Conservation (phyloP, 2,113 vertebrate genomes). For the Rattus rattus region DNA sequence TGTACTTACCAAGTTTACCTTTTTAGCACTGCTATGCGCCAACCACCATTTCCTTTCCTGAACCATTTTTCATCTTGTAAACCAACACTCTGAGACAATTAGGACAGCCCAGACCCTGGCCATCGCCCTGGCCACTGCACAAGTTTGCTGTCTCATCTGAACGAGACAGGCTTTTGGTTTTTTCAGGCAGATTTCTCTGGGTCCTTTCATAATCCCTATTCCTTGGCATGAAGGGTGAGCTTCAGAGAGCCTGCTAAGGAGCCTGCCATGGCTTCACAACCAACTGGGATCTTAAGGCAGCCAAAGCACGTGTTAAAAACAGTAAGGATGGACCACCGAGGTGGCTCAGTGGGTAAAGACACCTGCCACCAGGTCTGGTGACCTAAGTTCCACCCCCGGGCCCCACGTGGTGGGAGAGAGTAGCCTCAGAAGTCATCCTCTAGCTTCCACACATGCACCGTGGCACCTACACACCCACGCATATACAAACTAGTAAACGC, state of each 20-base stretch:
- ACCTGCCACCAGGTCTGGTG: neutral
- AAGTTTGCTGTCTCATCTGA: fast-evolving
- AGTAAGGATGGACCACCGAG: neutral
- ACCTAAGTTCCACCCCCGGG: neutral
- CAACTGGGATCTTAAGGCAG: neutral
- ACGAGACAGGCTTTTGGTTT: neutral
- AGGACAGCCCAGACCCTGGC: neutral
- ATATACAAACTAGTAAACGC: neutral
- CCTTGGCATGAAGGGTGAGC: neutral
- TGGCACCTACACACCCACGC: neutral
- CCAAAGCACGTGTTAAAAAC: neutral
- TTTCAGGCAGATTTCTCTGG: too few relatives aligned
- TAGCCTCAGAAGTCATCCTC: neutral
- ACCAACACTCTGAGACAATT: neutral
- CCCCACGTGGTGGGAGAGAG: too few relatives aligned
- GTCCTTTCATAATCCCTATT: neutral
- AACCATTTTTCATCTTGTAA: neutral
- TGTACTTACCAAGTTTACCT: neutral
- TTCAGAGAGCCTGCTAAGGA: neutral
- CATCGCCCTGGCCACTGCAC: neutral
- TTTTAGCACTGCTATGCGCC: neutral
- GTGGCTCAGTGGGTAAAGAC: neutral
- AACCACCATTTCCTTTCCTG: neutral
- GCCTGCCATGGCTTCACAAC: neutral
- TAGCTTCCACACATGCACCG: neutral